Base-by-base conservation (phyloP, 2,888 invertebrate species). In the Orthosia gothica region DNA sequence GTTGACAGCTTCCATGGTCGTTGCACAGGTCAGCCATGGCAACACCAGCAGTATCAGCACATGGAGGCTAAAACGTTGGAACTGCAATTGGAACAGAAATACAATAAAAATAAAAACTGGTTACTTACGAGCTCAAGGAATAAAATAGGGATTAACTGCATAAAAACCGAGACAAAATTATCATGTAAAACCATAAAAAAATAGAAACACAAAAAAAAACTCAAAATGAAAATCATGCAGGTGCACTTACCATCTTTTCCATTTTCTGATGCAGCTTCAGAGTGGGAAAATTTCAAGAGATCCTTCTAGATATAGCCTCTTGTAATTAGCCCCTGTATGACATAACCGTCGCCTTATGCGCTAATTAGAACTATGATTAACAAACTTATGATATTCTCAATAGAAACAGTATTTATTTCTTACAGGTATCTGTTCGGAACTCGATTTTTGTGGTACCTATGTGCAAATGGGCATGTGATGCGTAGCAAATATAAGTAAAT, bases 281-380 rank as follows among this genome's bases (percentile, higher is more conserved):
- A 54, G 16, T 73, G 52, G 15, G 58, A 58, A 4, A 11, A 63
- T 45, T 49, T 13, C 15, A 13, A 32, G 40, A 40, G 16, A 40
- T 64, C 66, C 55, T 50, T 67, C 23, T 73, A 52, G 79, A 78
- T 83, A 86, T 83, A 84, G 69, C 49, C n/a, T 59, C 54, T 50
- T n/a, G 11, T 55, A 76, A 86, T 86, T 86, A 86, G 63, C 76
- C 50, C 47, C 18, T 63, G 16, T 49, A 40, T 77, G 86, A 47
- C 63, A 82, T 69, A 63, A 66, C 45, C 57, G 64, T 70, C 65
- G n/a, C 50, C 49, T 52, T 64, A 57, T 50, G 61, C 45, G 70
- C 69, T 85, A 77, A 85, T 82, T 76, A 72, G 62, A 40, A 59
- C 50, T 20, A 52, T 59, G n/a, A 83, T 86, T 86, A 86, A 84